These are phyloP conservation scores for Clarias magur DNA, from an alignment of 2,113 vertebrate genomes.

Conservation along the genomic window DNA sequence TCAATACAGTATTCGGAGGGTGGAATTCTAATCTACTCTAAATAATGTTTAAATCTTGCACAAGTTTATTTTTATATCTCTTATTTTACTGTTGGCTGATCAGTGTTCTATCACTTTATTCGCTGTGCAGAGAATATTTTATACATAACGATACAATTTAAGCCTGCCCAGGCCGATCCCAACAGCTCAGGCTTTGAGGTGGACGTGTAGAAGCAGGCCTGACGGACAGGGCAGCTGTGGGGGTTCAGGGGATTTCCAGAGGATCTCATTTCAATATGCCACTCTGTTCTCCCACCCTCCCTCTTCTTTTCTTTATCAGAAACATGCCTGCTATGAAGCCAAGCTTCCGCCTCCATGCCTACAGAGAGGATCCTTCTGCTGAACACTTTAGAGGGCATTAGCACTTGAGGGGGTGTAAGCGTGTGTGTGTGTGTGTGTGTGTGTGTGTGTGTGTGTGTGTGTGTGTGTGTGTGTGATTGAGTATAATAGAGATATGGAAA, in stretches of 20 bases:
- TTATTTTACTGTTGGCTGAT: not conserved
- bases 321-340: not conserved
- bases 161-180: not conserved
- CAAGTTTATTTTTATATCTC: too few species aligned
- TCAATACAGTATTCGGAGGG: too few species aligned
- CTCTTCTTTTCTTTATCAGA: not conserved
- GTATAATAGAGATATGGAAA: not conserved
- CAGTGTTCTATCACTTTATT: not conserved
- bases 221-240: not conserved
- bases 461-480: too few species aligned
- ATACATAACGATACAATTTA: not conserved
- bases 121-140: not conserved
- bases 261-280: constrained; percentile 18
- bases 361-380: constrained; percentile 1
- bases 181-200: not conserved
- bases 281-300: not conserved
- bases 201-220: not conserved
- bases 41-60: too few species aligned
- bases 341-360: constrained; percentile 9
- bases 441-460: too few species aligned
- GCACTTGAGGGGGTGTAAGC: constrained; percentile 29
- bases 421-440: constrained; percentile 24
- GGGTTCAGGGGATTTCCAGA: constrained; percentile 1
- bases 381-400: constrained; percentile 44
- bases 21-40: too few species aligned